A percentile compares a stretch with the other conserved stretches of the same genome.
Evolutionary conservation across 2,888 invertebrate species (phyloP).

Genomic region (Dichetophora obliterata): DNA sequence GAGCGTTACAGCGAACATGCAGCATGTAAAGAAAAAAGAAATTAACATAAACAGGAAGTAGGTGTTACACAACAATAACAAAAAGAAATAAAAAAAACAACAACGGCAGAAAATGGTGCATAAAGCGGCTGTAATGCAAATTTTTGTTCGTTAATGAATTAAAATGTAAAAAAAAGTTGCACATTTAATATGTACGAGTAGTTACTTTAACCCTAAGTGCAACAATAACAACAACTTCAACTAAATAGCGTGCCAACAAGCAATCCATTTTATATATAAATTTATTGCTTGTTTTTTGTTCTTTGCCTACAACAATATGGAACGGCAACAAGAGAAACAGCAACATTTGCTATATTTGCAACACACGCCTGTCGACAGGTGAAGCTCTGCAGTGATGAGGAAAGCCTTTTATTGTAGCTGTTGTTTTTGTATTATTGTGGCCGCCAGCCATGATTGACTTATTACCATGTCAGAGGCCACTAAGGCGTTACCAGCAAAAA

Average conservation of each 20-base stretch:
- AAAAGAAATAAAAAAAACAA: conserved; percentile 36
- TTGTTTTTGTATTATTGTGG: background rate
- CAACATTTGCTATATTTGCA: background rate
- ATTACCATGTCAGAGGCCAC: conserved; percentile 4
- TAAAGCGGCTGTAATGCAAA: conserved; percentile 17
- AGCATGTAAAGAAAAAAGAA: conserved; percentile 33
- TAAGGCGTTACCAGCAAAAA: background rate
- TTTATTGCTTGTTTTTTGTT: no score
- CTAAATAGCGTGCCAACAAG: conserved; percentile 9
- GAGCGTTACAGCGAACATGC: background rate
- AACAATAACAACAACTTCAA: conserved; percentile 9
- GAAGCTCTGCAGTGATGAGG: background rate
- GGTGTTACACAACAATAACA: conserved; percentile 56
- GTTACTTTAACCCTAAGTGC: background rate
- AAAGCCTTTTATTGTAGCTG: background rate
- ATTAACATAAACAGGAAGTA: conserved; percentile 65
- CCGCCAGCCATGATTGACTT: background rate
- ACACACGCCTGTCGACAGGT: conserved; percentile 1
- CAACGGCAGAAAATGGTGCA: background rate
- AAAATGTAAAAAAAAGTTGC: background rate
- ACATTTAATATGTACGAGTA: background rate
- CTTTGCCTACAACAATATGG: no score
- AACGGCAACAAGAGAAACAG: background rate
- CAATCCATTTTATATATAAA: conserved; percentile 7
- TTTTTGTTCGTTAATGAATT: background rate